Conservation (phyloP, 2,888 invertebrate species). For the Tetranychus truncatus region DNA sequence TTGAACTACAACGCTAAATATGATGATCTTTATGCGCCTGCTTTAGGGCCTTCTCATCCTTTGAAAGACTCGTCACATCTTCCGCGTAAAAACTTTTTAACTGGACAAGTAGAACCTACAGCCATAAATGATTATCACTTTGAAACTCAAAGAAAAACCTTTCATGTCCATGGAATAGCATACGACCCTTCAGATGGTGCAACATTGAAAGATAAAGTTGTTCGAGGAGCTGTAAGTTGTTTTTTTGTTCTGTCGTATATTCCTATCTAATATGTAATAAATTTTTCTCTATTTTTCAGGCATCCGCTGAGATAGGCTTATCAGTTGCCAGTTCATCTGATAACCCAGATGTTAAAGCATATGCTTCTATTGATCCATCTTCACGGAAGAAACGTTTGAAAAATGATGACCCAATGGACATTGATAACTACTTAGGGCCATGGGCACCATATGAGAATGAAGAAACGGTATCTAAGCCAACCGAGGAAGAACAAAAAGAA, state of each 20-base stretch:
- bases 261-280: background rate
- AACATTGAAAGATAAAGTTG: constrained; percentile 2
- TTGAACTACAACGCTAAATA: constrained; percentile 75
- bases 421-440: constrained; percentile 87
- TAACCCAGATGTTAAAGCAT: background rate
- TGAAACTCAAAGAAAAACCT: constrained; percentile 84
- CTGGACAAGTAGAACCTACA: constrained; percentile 84
- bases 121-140: constrained; percentile 92
- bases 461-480: constrained; percentile 64
- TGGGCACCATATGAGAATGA: constrained; percentile 93
- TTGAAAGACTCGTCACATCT: constrained; percentile 67
- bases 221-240: constrained; percentile 9
- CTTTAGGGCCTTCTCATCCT: constrained; percentile 74
- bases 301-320: constrained; percentile 6
- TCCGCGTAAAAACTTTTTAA: constrained; percentile 71
- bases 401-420: constrained; percentile 74
- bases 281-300: background rate
- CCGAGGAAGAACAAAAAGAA: constrained; percentile 76
- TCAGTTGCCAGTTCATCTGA: background rate
- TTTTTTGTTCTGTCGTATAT: background rate
- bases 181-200: constrained; percentile 17
- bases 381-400: constrained; percentile 45
- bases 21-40: constrained; percentile 81
- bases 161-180: constrained; percentile 61
- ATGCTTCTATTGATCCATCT: background rate